Evolutionary conservation across 2,888 invertebrate genomes (phyloP), one percentile per base, ranked within the genome.

Genomic region (Polydrusus pterygomalis): DNA sequence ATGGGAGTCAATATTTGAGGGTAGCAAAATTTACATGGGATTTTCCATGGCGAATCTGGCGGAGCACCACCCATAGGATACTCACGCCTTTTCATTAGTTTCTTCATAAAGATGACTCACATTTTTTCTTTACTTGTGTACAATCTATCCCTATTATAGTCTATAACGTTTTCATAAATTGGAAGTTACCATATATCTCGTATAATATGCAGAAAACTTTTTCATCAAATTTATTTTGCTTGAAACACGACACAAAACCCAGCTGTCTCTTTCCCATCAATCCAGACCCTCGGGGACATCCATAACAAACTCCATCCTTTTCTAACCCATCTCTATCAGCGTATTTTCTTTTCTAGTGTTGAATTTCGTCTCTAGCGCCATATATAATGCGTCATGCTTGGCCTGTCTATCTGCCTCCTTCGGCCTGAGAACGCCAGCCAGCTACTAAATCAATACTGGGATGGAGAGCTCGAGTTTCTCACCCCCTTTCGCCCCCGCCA

Each of bases 331-430:
- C 11, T 63, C 38, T 25, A 51, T 49, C 38, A 7, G 11, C 20
- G 30, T 34, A n/a, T 30, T 20, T 77, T 68, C 69, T 73, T 73
- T 64, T 76, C 65, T 70, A 62, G 68, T 49, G 74, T 74, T 73
- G 78, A 76, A 86, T 85, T 87, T 87, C 88, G 87, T 88, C 88
- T 87, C 87, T 86, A 84, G 82, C 87, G 87, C 87, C 87, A 87
- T 88, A 87, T 87, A 88, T 87, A 87, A 87, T 87, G 86, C 87
- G 87, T 87, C 87, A 87, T 86, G 87, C 87, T 84, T 71, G 84
- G 87, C 84, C 86, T 87, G 87, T 87, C 87, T 87, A 87, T 87
- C 87, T 85, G 86, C 84, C 65, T 75, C 86, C 85, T 75, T 84
- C 86, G 86, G 85, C 86, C 86, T 86, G 86, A 86, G 85, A 85